These are phyloP conservation scores for Phaedon cochleariae DNA, from an alignment of 2,888 invertebrate genomes.

Conservation along the genomic window DNA sequence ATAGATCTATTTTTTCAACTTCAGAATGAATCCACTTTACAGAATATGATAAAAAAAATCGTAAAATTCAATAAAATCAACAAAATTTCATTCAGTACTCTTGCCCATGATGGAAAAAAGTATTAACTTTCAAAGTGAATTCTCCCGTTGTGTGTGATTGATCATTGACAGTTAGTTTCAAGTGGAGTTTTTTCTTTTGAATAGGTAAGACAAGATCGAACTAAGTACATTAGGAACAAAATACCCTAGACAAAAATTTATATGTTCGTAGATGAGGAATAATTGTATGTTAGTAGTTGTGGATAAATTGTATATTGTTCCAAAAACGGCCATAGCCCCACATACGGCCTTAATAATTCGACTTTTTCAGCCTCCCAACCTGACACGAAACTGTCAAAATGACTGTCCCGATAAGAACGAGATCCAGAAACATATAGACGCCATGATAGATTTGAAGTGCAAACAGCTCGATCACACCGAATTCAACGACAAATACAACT, in stretches of 20 bases:
- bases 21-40: too few relatives aligned
- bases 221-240: neutral
- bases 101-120: too few relatives aligned
- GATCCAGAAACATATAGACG: constrained; percentile 65
- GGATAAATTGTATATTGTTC: constrained; percentile 24
- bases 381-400: constrained; percentile 51
- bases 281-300: neutral
- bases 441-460: constrained; percentile 71
- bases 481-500: constrained; percentile 74
- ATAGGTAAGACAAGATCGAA: neutral
- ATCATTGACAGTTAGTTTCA: neutral
- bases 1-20: too few relatives aligned
- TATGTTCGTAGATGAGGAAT: too few relatives aligned
- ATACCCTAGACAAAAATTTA: too few relatives aligned
- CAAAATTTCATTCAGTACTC: too few relatives aligned
- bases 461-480: constrained; percentile 70
- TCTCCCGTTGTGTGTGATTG: too few relatives aligned
- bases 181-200: neutral
- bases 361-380: constrained; percentile 51
- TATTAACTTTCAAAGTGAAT: too few relatives aligned
- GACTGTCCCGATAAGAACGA: constrained; percentile 39
- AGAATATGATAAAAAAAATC: too few relatives aligned
- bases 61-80: too few relatives aligned
- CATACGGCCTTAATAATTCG: constrained; percentile 41
- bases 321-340: constrained; percentile 20